These are phyloP conservation scores for Urophycis tenuis DNA, from an alignment of 2,797 vertebrate genomes.

Conservation along the genomic window DNA sequence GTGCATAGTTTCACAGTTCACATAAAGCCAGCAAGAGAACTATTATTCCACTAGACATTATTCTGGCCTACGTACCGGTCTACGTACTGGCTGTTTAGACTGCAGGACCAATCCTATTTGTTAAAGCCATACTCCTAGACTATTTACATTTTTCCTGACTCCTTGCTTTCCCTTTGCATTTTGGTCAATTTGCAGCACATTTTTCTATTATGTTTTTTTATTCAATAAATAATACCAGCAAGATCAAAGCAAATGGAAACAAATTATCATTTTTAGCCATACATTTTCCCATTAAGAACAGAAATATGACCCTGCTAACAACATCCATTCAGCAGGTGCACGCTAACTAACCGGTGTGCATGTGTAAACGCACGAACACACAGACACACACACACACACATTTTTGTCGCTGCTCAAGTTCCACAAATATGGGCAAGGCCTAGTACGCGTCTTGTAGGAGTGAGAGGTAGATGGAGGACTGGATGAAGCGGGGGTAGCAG, in stretches of 20 bases:
- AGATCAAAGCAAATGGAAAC: background rate
- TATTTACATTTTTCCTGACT: background rate
- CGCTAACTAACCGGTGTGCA: no score
- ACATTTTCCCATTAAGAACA: background rate
- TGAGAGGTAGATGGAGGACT: constrained; percentile 68
- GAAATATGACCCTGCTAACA: background rate
- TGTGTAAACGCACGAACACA: no score
- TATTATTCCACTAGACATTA: background rate
- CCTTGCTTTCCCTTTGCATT: background rate
- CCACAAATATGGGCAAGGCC: background rate
- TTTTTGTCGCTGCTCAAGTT: background rate
- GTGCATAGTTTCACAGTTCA: constrained; percentile 15
- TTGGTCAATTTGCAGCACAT: background rate
- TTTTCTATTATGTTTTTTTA: background rate
- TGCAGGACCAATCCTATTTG: background rate
- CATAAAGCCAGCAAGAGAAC: background rate
- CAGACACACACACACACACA: background rate
- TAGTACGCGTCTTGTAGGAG: constrained; percentile 56
- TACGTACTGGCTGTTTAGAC: background rate
- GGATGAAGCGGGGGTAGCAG: constrained; percentile 78
- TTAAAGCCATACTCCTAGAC: background rate
- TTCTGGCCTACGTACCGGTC: background rate
- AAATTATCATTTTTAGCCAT: background rate
- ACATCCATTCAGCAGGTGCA: background rate
- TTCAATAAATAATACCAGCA: background rate